Conservation (phyloP, 2,888 invertebrate species). For the Stegophylla sp. region DNA sequence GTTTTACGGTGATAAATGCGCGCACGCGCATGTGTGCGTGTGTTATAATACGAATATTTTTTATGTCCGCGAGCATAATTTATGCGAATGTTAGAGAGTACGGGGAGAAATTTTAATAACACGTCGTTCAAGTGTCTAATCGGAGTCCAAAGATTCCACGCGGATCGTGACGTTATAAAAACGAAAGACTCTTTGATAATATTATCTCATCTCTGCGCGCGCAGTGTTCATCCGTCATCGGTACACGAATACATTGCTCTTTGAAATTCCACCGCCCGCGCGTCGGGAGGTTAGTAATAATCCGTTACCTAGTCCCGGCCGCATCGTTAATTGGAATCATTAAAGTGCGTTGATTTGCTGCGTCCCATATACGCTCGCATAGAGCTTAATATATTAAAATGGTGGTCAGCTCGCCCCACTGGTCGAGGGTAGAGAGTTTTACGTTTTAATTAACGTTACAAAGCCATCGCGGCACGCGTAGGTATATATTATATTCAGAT, state of each 20-base stretch:
- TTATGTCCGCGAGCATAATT: background rate
- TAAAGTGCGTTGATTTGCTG: background rate
- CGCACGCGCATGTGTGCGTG: too few species aligned
- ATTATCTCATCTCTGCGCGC: too few species aligned
- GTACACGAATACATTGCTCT: background rate
- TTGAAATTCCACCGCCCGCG: background rate
- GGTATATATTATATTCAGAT: too few species aligned
- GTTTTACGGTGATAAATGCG: background rate
- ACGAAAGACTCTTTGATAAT: background rate
- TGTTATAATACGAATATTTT: background rate
- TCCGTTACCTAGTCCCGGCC: too few species aligned
- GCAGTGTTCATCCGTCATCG: background rate
- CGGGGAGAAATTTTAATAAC: background rate
- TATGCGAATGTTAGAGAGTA: background rate
- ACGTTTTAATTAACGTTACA: constrained; percentile 24
- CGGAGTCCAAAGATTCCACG: background rate
- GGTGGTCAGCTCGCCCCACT: background rate
- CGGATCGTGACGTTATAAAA: background rate
- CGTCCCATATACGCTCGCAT: too few species aligned
- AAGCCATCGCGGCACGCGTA: background rate
- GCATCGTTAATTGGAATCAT: constrained; percentile 30
- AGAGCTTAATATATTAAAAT: constrained; percentile 5
- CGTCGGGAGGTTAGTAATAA: too few species aligned
- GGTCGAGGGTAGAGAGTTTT: background rate
- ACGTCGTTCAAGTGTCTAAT: too few species aligned